Percentiles rank a stretch among this genome's conserved stretches.
phyloP scores from a whole-genome alignment of 2,797 vertebrate genomes.

The Eptatretus atami region DNA sequence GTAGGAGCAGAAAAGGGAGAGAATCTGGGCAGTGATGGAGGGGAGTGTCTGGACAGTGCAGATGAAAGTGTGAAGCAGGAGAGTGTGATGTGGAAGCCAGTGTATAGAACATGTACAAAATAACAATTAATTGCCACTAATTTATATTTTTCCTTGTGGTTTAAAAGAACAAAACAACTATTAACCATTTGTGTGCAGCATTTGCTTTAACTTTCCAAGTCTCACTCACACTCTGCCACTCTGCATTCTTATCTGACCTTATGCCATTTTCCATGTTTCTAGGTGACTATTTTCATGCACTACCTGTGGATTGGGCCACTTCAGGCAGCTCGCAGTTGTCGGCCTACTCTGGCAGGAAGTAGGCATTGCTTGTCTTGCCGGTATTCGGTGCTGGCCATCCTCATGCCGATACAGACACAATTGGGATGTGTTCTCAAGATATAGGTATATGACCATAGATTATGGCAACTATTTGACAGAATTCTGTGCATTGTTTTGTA shows the following conservation, averaged over 20 bases:
- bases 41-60: no score
- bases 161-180: neutral
- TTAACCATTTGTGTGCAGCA: neutral
- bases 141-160: no score
- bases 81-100: no score
- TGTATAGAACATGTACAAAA: no score
- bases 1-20: no score
- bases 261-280: conserved; percentile 8
- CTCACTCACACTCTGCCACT: neutral
- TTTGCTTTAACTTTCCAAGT: neutral
- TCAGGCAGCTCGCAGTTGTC: conserved; percentile 35
- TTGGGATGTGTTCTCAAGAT: conserved; percentile 45
- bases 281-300: conserved; percentile 58
- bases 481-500: no score
- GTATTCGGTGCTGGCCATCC: conserved; percentile 44
- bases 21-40: no score
- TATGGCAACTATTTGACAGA: no score
- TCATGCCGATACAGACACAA: conserved; percentile 42
- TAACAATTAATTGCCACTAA: no score
- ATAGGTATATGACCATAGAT: conserved; percentile 22
- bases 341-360: conserved; percentile 54
- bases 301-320: conserved; percentile 61
- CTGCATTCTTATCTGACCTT: conserved; percentile 7
- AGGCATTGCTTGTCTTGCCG: conserved; percentile 54
- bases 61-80: no score